These are phyloP conservation scores for Ceratosolen fusciceps DNA, from an alignment of 1,140 invertebrate genomes.

Conservation along the genomic window DNA sequence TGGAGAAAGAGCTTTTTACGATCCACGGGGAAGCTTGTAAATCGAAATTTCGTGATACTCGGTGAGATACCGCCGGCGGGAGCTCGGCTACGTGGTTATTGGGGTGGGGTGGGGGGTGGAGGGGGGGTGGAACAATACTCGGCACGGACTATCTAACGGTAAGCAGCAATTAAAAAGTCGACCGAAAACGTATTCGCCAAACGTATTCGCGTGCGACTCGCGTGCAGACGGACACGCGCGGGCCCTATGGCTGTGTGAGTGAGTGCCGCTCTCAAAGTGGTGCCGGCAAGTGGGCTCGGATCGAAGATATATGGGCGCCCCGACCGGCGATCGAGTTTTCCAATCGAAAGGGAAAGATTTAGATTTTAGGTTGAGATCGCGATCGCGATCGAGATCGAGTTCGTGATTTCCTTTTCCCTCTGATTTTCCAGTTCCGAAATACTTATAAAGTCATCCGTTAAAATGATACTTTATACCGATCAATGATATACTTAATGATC, in stretches of 20 bases:
- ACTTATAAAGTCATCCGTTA: background rate
- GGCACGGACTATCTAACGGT: too few species aligned
- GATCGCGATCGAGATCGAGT: too few species aligned
- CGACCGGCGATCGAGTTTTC: background rate
- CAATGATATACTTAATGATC: background rate
- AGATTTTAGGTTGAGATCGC: slow-evolving; percentile 6
- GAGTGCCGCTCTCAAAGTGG: too few species aligned
- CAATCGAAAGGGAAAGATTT: background rate
- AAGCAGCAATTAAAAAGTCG: slow-evolving; percentile 25
- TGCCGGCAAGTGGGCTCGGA: too few species aligned
- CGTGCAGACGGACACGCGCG: background rate
- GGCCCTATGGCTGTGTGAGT: background rate
- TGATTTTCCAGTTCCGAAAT: background rate
- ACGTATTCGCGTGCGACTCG: too few species aligned
- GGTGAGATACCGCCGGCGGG: too few species aligned
- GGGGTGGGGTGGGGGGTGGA: too few species aligned
- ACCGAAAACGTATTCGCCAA: background rate
- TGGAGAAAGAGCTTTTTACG: too few species aligned
- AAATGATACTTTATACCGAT: background rate
- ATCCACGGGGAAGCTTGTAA: background rate
- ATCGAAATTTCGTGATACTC: background rate
- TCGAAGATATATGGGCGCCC: too few species aligned
- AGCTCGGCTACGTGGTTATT: too few species aligned
- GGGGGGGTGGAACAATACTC: too few species aligned
- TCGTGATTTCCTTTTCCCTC: too few species aligned